Base-by-base conservation (phyloP, 1,140 invertebrate genomes). In the Trinorchestia longiramus region DNA sequence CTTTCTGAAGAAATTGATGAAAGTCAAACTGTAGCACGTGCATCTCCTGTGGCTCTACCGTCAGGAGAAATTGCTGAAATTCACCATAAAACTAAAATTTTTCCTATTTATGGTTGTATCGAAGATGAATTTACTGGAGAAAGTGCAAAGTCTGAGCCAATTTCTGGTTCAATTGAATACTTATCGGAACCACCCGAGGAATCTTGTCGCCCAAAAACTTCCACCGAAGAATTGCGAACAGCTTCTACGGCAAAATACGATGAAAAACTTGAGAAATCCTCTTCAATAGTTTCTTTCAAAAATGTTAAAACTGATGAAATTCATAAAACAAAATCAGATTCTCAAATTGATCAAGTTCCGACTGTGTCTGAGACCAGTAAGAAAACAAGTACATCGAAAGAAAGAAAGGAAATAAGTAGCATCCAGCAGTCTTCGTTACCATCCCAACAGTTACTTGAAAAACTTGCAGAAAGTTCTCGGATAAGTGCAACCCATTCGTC, bases 391-490 rank as follows among this genome's bases (percentile, higher is more conserved):
- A 19, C 6, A 19, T 53, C 47, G 47, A 19, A 53, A 53, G 47
- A 53, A 53, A 53, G 47, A 53, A 53, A 53, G 19, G 47, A 53
- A 53, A 53, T 53, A 8, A 53, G 6, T 53, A 53, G 6, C 47
- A 87, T 41, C 4, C 87, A 87, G 41, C 87, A 87, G 40, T n/a
- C 36, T n/a, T 87, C 87, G 4, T 8, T 87, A 36, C 87, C 8
- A n/a, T 87, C 87, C 36, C 87, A 87, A 87, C 36, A 87, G 41
- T n/a, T 87, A 87, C 87, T 87, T 87, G 87, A 87, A 87, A 87
- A 87, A 41, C 41, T 41, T 87, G 8, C 87, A 40, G 36, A 87
- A 41, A 87, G 41, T 8, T 87, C 87, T 40, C 87, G 40, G 40
- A 87, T 87, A 8, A 87, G 8, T 36, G 8, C 87, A 87, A 87